Evolutionary conservation across 2,888 invertebrate genomes (phyloP).

Genomic region (Nebria salina): DNA sequence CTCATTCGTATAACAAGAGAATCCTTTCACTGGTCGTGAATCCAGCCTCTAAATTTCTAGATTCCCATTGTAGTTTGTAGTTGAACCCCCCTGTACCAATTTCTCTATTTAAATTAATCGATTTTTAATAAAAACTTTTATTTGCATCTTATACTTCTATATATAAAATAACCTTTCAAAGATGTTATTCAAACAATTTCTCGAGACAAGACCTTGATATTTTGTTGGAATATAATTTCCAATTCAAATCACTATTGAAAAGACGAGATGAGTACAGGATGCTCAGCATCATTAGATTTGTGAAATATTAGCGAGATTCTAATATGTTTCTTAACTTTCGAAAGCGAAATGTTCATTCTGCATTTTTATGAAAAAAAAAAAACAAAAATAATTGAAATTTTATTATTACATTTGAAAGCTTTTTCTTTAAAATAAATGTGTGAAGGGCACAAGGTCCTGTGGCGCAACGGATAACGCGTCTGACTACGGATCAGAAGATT

Average conservation of each 20-base stretch:
- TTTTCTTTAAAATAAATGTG: too few species aligned
- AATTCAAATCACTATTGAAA: not conserved
- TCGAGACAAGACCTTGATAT: not conserved
- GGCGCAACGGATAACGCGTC: constrained; percentile 70
- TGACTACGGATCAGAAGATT: constrained; percentile 68
- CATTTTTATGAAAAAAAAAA: not conserved
- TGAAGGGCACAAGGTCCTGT: constrained; percentile 58
- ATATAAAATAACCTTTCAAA: not conserved
- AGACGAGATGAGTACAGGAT: not conserved
- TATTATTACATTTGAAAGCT: too few species aligned
- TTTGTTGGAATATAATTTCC: not conserved
- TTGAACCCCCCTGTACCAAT: not conserved
- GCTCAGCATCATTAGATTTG: not conserved
- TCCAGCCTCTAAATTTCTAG: not conserved
- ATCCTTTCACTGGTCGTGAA: not conserved
- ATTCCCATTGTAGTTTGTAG: not conserved
- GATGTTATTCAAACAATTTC: constrained; percentile 1
- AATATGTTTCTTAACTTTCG: not conserved
- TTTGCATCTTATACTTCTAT: too few species aligned
- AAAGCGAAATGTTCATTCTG: not conserved
- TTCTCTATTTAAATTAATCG: not conserved
- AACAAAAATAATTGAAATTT: not conserved
- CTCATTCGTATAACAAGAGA: not conserved
- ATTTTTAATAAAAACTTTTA: not conserved
- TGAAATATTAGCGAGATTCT: not conserved